These are phyloP conservation scores for Drosophila flavopinicola DNA, from an alignment of 2,888 invertebrate genomes.

Conservation along the genomic window DNA sequence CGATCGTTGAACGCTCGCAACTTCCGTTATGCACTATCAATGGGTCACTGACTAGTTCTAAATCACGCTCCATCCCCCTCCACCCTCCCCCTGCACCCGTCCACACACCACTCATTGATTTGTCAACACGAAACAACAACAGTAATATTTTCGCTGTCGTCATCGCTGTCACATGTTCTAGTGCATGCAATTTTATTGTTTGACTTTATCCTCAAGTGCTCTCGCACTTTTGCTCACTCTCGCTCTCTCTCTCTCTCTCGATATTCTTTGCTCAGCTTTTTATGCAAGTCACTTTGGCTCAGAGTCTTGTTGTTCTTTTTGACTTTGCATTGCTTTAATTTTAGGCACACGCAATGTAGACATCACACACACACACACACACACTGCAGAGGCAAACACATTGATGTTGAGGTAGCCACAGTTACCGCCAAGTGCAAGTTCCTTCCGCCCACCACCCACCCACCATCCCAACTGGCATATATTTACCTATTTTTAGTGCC, in stretches of 20 bases:
- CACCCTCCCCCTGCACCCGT: no score
- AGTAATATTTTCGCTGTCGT: slow-evolving; percentile 40
- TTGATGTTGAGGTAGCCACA: slow-evolving; percentile 74
- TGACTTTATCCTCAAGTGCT: slow-evolving; percentile 20
- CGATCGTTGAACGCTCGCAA: slow-evolving; percentile 27
- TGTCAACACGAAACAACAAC: slow-evolving; percentile 25
- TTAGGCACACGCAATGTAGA: slow-evolving; percentile 56
- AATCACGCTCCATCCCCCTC: not conserved
- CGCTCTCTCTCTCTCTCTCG: slow-evolving; percentile 17
- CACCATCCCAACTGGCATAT: not conserved
- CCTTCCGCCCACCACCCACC: slow-evolving; percentile 16
- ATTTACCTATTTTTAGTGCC: slow-evolving; percentile 62
- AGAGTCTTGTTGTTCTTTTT: slow-evolving; percentile 45
- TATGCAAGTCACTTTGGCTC: slow-evolving; percentile 71
- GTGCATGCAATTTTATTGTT: slow-evolving; percentile 50
- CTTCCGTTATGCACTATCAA: slow-evolving; percentile 71
- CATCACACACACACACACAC: slow-evolving; percentile 5
- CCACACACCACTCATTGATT: slow-evolving; percentile 16
- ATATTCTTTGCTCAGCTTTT: slow-evolving; percentile 69
- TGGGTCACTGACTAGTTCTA: slow-evolving; percentile 61
- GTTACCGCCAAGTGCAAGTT: slow-evolving; percentile 66
- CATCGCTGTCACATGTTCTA: slow-evolving; percentile 65
- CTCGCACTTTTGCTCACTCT: slow-evolving; percentile 7
- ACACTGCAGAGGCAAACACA: slow-evolving; percentile 34
- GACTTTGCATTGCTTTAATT: slow-evolving; percentile 51